A percentile compares a stretch with the other conserved stretches of the same genome.
These are phyloP conservation scores for Thalassoma bifasciatum DNA, from an alignment of 2,113 vertebrate species.

Conservation along the genomic window DNA sequence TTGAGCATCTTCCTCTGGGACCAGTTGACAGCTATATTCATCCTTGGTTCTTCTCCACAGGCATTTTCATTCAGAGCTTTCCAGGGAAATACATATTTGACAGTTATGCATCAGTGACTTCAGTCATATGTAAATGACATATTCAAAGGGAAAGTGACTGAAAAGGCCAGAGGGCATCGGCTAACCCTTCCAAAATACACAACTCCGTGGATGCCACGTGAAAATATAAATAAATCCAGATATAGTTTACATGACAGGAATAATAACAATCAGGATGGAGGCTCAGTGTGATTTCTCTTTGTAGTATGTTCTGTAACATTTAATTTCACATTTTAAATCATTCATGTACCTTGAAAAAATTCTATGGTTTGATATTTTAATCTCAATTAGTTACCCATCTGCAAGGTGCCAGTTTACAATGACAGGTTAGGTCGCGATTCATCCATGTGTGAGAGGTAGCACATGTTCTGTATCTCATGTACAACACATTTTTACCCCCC, in stretches of 20 bases:
- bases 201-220: background rate
- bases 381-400: constrained; percentile 7
- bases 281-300: background rate
- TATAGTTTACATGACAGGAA: too few relatives aligned
- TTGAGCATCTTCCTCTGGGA: constrained; percentile 56
- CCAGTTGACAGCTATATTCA: constrained; percentile 72
- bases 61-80: constrained; percentile 55
- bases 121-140: constrained; percentile 68
- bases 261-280: too few relatives aligned
- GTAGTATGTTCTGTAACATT: constrained; percentile 9
- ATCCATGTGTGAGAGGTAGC: constrained; percentile 26
- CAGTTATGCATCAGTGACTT: constrained; percentile 71
- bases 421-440: constrained; percentile 11
- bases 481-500: constrained; percentile 1
- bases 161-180: constrained; percentile 44
- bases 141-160: constrained; percentile 26
- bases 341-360: background rate
- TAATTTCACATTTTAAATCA: constrained; percentile 17
- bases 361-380: constrained; percentile 6
- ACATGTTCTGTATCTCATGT: background rate
- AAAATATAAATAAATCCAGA: constrained; percentile 4
- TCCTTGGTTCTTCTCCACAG: constrained; percentile 58
- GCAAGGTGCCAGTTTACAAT: constrained; percentile 1
- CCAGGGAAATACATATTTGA: constrained; percentile 58
- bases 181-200: constrained; percentile 25